Evolutionary conservation across 2,797 vertebrate species (phyloP), one percentile per base, ranked within the genome.

Genomic region (Falco concolor): DNA sequence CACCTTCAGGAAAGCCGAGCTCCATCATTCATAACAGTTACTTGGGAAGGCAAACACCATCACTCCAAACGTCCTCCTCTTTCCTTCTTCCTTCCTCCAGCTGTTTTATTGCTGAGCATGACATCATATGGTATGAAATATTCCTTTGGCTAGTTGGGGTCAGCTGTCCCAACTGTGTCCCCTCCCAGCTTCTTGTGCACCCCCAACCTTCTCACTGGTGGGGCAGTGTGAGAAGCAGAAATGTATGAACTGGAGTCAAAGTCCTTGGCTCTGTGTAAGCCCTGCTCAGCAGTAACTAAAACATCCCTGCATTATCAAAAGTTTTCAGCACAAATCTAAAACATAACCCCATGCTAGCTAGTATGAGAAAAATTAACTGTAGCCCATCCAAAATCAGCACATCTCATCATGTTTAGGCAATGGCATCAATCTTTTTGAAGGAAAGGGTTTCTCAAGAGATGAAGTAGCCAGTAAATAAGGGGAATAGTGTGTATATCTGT

Each of bases 51-150:
- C 42, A 44, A 19, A 44, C 7, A 18, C 42, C 42, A 23, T 47
- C 17, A 61, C 8, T 40, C 36, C 1, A 1, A 40, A 40, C 2
- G 2, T 16, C 3, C 2, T 21, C n/a, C 8, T 42, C 40, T 42
- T 42, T 42, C 8, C n/a, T 50, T 38, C 47, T 28, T 52, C 34
- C 34, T 38, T 69, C 14, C 27, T 27, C 34, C 27, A 69, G 10
- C 10, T 69, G 30, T 68, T 69, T 38, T 68, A 57, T 38, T 40
- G 34, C 42, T 27, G 11, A 42, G 6, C 13, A 52, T 12, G 16
- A 6, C 5, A 1, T 42, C 18, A 12, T 34, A 27, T n/a, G 23
- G 9, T 57, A 12, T 44, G 40, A 23, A 15, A 34, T 28, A 45
- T 16, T 24, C 17, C 32, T 56, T 45, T 20, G 52, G 32, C n/a